Evolutionary conservation across 1,140 invertebrate species (phyloP).

Genomic region (Uloborus diversus): DNA sequence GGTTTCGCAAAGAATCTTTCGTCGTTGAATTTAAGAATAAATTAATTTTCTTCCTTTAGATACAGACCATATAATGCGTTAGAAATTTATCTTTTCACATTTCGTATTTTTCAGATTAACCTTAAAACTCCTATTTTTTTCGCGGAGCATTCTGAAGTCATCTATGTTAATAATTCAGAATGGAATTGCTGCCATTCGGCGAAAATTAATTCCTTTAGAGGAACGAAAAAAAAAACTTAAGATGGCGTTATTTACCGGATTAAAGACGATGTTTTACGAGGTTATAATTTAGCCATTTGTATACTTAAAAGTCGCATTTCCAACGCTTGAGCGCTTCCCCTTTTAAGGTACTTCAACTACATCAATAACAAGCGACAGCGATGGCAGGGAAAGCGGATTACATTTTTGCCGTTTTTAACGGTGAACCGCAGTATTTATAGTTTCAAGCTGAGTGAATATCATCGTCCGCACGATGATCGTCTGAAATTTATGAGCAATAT

Average conservation of each 20-base stretch:
- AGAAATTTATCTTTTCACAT: no score
- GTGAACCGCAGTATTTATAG: slow-evolving; percentile 30
- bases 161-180: no score
- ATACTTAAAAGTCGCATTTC: neutral
- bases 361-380: neutral
- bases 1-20: no score
- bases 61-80: no score
- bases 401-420: slow-evolving; percentile 47
- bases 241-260: slow-evolving; percentile 22
- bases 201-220: neutral
- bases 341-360: slow-evolving; percentile 8
- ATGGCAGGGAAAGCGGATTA: neutral
- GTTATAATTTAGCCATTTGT: slow-evolving; percentile 39
- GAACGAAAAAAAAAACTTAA: neutral
- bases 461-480: neutral
- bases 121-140: no score
- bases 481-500: slow-evolving; percentile 7
- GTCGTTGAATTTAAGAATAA: no score
- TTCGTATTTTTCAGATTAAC: no score
- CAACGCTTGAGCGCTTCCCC: slow-evolving; percentile 5
- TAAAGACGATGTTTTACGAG: slow-evolving; percentile 45
- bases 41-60: no score
- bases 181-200: neutral
- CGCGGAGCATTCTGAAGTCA: no score
- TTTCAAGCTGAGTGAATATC: slow-evolving; percentile 34